Evolutionary conservation across 2,113 vertebrate genomes (phyloP).

Genomic region (Amia ocellicauda): DNA sequence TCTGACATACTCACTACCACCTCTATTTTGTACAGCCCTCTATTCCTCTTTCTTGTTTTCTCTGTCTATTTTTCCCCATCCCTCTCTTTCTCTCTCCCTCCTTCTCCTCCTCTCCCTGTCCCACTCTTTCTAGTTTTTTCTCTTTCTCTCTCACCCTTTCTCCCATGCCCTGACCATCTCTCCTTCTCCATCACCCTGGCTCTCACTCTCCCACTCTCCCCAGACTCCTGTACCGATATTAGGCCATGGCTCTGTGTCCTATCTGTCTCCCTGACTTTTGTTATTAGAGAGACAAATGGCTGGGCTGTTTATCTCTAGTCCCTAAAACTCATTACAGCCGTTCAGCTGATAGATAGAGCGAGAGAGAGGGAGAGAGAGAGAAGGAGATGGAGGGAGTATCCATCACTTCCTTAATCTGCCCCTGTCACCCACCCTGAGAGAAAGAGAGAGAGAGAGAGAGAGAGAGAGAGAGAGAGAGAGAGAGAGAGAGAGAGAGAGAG

Average conservation of each 20-base stretch:
- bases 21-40: too few relatives aligned
- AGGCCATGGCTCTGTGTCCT: constrained; percentile 61
- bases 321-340: constrained; percentile 72
- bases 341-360: constrained; percentile 70
- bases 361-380: constrained; percentile 40
- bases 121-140: not conserved
- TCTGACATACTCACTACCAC: too few relatives aligned
- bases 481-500: constrained; percentile 13
- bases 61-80: not conserved
- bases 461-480: constrained; percentile 36
- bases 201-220: not conserved
- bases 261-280: constrained; percentile 77
- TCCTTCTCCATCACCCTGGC: not conserved
- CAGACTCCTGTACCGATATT: not conserved
- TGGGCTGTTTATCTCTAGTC: constrained; percentile 67
- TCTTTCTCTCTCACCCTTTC: not conserved
- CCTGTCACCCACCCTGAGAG: too few relatives aligned
- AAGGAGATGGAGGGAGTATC: constrained; percentile 58
- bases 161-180: too few relatives aligned
- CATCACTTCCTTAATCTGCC: constrained; percentile 74
- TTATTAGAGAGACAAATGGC: constrained; percentile 80
- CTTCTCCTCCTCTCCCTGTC: not conserved
- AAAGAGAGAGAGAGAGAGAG: too few relatives aligned
- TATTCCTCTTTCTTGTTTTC: constrained; percentile 33
- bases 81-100: constrained; percentile 18